phyloP scores from a whole-genome alignment of 2,113 vertebrate genomes.

The Syngnathus typhle region DNA sequence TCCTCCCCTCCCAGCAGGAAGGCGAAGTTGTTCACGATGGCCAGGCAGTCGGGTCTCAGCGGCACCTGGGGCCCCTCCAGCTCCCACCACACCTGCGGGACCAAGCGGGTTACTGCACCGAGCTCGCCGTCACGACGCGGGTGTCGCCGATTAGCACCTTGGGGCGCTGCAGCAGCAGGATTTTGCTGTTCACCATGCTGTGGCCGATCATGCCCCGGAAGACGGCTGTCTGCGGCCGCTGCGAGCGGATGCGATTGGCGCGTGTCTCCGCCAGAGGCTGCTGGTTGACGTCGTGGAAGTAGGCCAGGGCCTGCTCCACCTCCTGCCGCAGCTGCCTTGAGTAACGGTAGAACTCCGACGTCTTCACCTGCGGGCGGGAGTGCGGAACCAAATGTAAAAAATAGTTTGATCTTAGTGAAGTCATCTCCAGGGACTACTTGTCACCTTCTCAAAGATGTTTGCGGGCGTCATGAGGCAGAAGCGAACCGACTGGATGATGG shows the following conservation, averaged over 20 bases:
- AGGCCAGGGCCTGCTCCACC: conserved; percentile 92
- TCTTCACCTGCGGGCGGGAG: conserved; percentile 82
- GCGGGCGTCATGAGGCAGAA: conserved; percentile 98
- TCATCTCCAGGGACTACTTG: background rate
- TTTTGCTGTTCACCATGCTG: conserved; percentile 99
- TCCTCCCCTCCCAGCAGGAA: conserved; percentile 96
- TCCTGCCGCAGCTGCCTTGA: conserved; percentile 92
- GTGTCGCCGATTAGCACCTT: conserved; percentile 56
- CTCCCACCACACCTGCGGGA: conserved; percentile 95
- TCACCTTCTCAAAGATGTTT: conserved; percentile 96
- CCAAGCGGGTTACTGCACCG: background rate
- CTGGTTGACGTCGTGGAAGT: conserved; percentile 93
- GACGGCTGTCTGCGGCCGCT: conserved; percentile 92
- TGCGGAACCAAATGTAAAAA: too few relatives aligned
- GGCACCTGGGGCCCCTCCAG: conserved; percentile 96
- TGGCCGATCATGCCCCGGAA: conserved; percentile 99
- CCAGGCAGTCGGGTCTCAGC: conserved; percentile 90
- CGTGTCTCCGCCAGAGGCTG: conserved; percentile 92
- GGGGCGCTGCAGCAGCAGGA: conserved; percentile 92
- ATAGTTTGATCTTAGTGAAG: background rate
- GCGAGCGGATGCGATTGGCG: conserved; percentile 91
- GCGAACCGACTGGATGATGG: conserved; percentile 95
- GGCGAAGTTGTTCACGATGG: conserved; percentile 96
- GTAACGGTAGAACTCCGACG: conserved; percentile 97
- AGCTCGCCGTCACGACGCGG: background rate